Percentiles rank a stretch among this genome's conserved stretches.
These are phyloP conservation scores for Mirounga angustirostris DNA, from an alignment of 2,113 vertebrate genomes.

Conservation along the genomic window DNA sequence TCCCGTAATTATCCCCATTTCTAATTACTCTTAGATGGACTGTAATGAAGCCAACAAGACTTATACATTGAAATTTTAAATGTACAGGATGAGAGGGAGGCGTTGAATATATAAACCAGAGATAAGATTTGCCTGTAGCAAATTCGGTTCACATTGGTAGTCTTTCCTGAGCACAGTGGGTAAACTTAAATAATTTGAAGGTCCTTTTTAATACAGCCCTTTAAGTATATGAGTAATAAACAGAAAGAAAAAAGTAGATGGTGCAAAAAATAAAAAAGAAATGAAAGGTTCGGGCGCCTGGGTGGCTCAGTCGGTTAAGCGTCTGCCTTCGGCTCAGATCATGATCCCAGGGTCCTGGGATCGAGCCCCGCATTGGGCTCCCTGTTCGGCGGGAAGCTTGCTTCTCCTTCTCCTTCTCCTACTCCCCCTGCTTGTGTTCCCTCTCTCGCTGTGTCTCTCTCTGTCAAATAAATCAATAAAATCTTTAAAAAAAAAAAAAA, in stretches of 20 bases:
- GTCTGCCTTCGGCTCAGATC: too few species aligned
- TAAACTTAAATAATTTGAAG: constrained; percentile 17
- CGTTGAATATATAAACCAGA: background rate
- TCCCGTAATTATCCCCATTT: background rate
- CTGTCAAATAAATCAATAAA: too few species aligned
- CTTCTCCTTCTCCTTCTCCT: too few species aligned
- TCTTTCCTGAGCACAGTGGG: background rate
- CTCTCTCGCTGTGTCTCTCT: too few species aligned
- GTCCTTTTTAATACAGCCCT: background rate
- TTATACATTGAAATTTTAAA: constrained; percentile 43
- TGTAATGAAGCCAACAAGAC: background rate
- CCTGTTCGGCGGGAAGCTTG: too few species aligned
- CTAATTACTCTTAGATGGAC: background rate
- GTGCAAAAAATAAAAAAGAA: constrained; percentile 26
- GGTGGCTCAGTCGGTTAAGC: too few species aligned
- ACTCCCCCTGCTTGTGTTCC: too few species aligned
- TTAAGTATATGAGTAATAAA: constrained; percentile 45
- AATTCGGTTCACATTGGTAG: background rate
- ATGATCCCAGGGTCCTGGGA: too few species aligned
- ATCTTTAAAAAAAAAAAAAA: constrained; percentile 7
- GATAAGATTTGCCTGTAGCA: background rate
- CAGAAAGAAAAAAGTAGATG: background rate
- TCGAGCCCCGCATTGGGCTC: too few species aligned
- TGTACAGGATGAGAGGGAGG: background rate
- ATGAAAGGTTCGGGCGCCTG: background rate